Evolutionary conservation across 1,140 invertebrate species (phyloP).

Genomic region (Drosophila pseudoananassae): DNA sequence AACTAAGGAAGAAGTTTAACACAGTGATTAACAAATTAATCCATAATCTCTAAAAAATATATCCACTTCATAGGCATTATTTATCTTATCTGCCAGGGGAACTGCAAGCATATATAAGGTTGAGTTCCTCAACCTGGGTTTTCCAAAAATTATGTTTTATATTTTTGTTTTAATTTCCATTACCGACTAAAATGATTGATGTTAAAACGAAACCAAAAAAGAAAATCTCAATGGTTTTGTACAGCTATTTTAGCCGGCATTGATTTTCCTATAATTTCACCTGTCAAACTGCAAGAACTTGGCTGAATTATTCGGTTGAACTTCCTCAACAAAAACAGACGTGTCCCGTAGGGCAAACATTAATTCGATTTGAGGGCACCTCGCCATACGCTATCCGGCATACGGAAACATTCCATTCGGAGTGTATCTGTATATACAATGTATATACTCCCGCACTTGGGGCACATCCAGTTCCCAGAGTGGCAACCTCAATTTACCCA

Average conservation of each 20-base stretch:
- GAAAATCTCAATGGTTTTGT: background rate
- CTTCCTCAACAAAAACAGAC: constrained; percentile 20
- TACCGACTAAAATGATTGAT: background rate
- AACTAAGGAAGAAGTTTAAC: background rate
- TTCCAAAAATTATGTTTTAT: no score
- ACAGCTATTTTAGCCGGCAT: background rate
- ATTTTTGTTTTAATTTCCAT: background rate
- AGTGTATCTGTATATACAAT: constrained; percentile 5
- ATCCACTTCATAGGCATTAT: no score
- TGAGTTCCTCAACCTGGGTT: no score
- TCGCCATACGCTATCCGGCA: constrained; percentile 6
- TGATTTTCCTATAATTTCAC: constrained; percentile 31
- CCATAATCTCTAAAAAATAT: no score
- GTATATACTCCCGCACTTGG: constrained; percentile 9
- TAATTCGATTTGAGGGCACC: constrained; percentile 65
- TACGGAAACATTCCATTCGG: constrained; percentile 2
- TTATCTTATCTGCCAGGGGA: no score
- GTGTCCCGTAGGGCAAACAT: constrained; percentile 50
- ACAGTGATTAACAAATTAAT: no score
- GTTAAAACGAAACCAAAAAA: background rate
- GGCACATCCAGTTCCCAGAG: constrained; percentile 29
- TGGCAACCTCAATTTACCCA: constrained; percentile 54
- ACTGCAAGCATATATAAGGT: no score
- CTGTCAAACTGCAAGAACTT: constrained; percentile 43
- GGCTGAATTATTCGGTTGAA: constrained; percentile 29